These are phyloP conservation scores for Lasiurus borealis DNA, from an alignment of 2,113 vertebrate species.

Conservation along the genomic window DNA sequence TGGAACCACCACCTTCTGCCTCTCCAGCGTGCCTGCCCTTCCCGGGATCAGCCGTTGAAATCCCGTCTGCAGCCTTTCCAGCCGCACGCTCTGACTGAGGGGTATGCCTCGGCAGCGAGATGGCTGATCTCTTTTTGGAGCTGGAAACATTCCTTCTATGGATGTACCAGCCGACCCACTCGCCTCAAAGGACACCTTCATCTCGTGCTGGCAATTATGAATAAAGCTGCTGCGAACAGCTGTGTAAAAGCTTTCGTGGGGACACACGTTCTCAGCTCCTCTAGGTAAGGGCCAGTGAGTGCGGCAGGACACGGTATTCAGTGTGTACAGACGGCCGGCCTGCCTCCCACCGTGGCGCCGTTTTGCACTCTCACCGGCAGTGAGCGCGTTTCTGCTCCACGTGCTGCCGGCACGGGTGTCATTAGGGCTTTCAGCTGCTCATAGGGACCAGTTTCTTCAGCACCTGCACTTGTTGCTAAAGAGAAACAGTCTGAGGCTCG, in stretches of 20 bases:
- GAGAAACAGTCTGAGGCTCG: neutral
- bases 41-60: neutral
- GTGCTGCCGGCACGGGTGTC: neutral
- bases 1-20: neutral
- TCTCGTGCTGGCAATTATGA: neutral
- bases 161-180: neutral
- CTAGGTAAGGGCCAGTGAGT: neutral
- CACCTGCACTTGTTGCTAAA: conserved; percentile 6
- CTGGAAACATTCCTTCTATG: neutral
- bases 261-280: neutral
- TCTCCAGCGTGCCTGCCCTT: neutral
- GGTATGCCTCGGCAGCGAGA: neutral
- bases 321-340: too few species aligned
- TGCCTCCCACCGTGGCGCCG: neutral
- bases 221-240: neutral
- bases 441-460: neutral
- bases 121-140: neutral
- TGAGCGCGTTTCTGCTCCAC: neutral
- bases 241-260: neutral
- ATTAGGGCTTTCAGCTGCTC: neutral
- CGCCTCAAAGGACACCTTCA: neutral
- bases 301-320: too few species aligned
- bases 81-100: neutral
- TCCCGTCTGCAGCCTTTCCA: neutral
- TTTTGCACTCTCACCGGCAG: neutral